Conservation (phyloP, 2,888 invertebrate species). For the Caradrina clavipalpis region DNA sequence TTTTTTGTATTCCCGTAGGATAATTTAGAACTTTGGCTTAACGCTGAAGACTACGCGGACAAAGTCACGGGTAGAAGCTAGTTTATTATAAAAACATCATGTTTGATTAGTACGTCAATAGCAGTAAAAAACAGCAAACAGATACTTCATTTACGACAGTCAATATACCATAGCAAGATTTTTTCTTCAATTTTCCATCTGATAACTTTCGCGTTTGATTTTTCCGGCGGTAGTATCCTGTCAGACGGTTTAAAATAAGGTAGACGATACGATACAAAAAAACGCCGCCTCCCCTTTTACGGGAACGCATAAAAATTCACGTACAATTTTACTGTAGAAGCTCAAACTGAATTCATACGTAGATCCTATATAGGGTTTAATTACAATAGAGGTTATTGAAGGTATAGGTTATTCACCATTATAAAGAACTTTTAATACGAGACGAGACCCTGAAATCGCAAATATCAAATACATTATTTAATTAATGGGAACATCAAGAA, state of each 20-base stretch:
- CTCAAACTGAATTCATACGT: neutral
- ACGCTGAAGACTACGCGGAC: too few species aligned
- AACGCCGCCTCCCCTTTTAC: neutral
- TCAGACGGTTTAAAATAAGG: conserved; percentile 21
- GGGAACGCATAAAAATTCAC: neutral
- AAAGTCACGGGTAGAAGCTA: too few species aligned
- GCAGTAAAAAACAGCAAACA: too few species aligned
- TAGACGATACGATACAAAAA: conserved; percentile 6
- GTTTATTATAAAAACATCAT: neutral
- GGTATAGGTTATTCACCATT: too few species aligned
- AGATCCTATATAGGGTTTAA: neutral
- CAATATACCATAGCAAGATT: neutral
- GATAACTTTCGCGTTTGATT: conserved; percentile 11
- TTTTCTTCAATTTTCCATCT: conserved; percentile 32
- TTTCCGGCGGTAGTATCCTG: conserved; percentile 10
- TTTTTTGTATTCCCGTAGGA: too few species aligned
- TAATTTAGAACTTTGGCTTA: too few species aligned
- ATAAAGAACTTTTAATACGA: too few species aligned
- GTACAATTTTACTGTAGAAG: neutral
- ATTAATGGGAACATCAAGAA: too few species aligned
- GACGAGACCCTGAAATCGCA: too few species aligned
- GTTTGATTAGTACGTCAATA: too few species aligned
- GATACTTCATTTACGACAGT: neutral
- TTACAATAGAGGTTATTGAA: neutral
- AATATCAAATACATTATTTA: too few species aligned